phyloP scores from a whole-genome alignment of 1,140 invertebrate species.

The Nylanderia fulva region DNA sequence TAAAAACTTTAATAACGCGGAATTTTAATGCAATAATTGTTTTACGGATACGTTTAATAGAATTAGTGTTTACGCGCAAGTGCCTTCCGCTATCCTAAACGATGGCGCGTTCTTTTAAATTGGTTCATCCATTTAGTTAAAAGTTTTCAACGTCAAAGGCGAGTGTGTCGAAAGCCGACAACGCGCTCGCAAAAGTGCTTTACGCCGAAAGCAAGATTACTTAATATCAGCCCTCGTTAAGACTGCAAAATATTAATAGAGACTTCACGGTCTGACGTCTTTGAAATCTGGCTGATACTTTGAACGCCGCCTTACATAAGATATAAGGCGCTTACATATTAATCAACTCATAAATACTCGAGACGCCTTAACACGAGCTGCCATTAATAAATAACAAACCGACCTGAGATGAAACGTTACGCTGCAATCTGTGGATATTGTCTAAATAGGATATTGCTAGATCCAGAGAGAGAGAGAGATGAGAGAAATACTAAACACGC shows the following conservation, averaged over 20 bases:
- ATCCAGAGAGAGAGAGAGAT: constrained; percentile 5
- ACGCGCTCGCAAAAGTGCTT: constrained; percentile 43
- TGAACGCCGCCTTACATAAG: constrained; percentile 57
- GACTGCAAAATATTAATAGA: constrained; percentile 45
- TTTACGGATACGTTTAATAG: constrained; percentile 12
- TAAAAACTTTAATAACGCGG: not conserved
- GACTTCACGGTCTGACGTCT: constrained; percentile 43
- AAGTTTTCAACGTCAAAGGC: constrained; percentile 58
- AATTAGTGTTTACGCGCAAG: constrained; percentile 3
- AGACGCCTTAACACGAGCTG: constrained; percentile 16
- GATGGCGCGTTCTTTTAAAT: constrained; percentile 52
- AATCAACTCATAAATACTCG: constrained; percentile 56
- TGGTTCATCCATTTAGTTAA: constrained; percentile 52
- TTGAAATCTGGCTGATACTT: constrained; percentile 63
- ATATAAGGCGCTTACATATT: constrained; percentile 56
- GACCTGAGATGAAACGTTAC: constrained; percentile 27
- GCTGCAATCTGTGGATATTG: constrained; percentile 42
- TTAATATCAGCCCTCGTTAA: constrained; percentile 50
- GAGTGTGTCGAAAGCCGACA: constrained; percentile 48
- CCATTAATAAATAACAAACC: constrained; percentile 56
- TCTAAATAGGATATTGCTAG: constrained; percentile 43
- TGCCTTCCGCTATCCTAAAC: constrained; percentile 17
- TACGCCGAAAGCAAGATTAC: constrained; percentile 48
- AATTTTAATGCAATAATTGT: constrained; percentile 3
- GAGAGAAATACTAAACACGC: constrained; percentile 48